Conservation (phyloP, 2,888 invertebrate genomes). For the Thecocarcelia acutangulata region DNA sequence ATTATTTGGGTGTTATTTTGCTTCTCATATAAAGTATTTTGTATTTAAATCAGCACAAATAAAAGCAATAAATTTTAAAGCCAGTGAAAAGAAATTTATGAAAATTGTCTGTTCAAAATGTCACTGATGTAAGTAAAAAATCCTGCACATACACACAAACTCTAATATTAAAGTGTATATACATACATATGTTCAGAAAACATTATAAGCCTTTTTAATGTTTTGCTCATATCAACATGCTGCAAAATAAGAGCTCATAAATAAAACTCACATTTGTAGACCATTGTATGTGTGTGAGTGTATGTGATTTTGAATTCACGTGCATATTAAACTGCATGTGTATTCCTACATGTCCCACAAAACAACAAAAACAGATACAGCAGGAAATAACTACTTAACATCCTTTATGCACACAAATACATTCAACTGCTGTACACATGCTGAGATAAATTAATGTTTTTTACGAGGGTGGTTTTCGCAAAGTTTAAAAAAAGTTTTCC, state of each 20-base stretch:
- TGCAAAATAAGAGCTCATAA: constrained; percentile 5
- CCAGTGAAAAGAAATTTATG: constrained; percentile 33
- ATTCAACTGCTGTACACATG: neutral
- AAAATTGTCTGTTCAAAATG: constrained; percentile 34
- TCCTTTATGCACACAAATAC: constrained; percentile 1
- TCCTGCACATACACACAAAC: neutral
- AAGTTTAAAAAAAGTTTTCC: too few relatives aligned
- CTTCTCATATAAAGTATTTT: neutral
- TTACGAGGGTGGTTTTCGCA: too few relatives aligned
- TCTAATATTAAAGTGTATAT: neutral
- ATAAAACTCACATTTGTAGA: constrained; percentile 2
- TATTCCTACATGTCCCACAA: constrained; percentile 13
- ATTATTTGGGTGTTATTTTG: too few relatives aligned
- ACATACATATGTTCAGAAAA: neutral
- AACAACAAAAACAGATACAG: constrained; percentile 43
- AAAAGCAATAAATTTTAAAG: constrained; percentile 27
- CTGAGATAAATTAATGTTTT: neutral
- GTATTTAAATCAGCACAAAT: constrained; percentile 22
- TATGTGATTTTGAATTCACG: constrained; percentile 16
- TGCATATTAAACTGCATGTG: constrained; percentile 32
- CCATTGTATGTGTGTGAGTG: neutral
- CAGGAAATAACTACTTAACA: constrained; percentile 41
- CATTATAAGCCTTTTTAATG: constrained; percentile 25
- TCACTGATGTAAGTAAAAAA: constrained; percentile 5
- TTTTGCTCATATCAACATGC: neutral